A percentile compares a stretch with the other conserved stretches of the same genome.
phyloP scores from a whole-genome alignment of 2,113 vertebrate genomes.

The Trematomus loennbergii region DNA sequence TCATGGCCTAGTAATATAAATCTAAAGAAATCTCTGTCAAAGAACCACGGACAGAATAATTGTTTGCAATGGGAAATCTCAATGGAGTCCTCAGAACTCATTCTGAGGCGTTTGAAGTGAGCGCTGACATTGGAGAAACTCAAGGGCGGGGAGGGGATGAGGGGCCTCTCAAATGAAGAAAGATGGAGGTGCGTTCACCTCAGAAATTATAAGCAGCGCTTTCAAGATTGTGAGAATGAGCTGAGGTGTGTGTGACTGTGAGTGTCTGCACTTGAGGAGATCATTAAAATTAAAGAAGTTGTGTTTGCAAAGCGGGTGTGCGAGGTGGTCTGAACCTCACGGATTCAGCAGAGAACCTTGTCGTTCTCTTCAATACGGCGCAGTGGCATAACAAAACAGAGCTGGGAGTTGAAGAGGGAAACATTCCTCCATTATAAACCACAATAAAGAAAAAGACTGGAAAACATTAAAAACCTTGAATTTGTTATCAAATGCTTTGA shows the following conservation, averaged over 20 bases:
- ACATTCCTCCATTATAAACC: not conserved
- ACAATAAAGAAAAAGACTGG: slow-evolving; percentile 16
- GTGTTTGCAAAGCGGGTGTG: slow-evolving; percentile 50
- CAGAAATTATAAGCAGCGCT: slow-evolving; percentile 70
- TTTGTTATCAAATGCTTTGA: slow-evolving; percentile 50
- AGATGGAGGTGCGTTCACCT: slow-evolving; percentile 62
- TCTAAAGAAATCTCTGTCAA: slow-evolving; percentile 68
- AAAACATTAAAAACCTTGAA: slow-evolving; percentile 50
- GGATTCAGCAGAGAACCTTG: slow-evolving; percentile 47
- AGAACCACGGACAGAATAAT: slow-evolving; percentile 71
- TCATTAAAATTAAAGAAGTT: slow-evolving; percentile 70
- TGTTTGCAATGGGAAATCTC: slow-evolving; percentile 79
- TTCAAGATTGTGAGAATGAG: slow-evolving; percentile 62
- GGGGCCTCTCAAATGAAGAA: slow-evolving; percentile 67
- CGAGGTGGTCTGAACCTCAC: slow-evolving; percentile 44
- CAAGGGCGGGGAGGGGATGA: slow-evolving; percentile 72
- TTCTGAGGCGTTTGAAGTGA: slow-evolving; percentile 78
- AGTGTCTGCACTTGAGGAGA: slow-evolving; percentile 60
- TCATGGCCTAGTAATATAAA: slow-evolving; percentile 60
- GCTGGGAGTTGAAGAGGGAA: not conserved
- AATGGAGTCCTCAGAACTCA: slow-evolving; percentile 73
- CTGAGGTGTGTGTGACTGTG: slow-evolving; percentile 8
- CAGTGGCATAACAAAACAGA: not conserved
- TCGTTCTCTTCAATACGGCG: slow-evolving; percentile 25
- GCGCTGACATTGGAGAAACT: slow-evolving; percentile 79